Base-by-base conservation (phyloP, 1,140 invertebrate genomes). In the Drosophila obscura region DNA sequence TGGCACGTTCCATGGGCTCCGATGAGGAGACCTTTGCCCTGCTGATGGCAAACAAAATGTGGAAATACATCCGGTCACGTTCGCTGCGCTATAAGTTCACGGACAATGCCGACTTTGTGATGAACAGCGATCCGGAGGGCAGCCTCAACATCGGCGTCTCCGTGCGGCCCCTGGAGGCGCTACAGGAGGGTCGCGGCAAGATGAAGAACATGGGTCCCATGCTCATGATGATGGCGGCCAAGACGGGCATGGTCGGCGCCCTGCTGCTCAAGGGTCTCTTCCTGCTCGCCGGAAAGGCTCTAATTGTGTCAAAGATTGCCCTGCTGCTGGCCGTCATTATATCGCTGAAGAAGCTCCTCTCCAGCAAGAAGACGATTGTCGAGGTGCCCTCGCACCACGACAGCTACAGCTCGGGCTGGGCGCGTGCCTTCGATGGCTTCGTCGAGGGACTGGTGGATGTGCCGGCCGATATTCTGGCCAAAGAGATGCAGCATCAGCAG, bases 231-330 rank as follows among this genome's bases (percentile, higher is more conserved):
- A 95, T 95, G 28, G 95, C 95, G 0, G 93, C 96, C 92, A 97
- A 97, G 89, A 94, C 96, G 22, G 96, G 95, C 80, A 93, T 97
- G 49, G 94, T 97, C 7, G 96, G 95, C 31, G 95, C 95, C 41
- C 79, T 97, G 11, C 94, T 96, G 1, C 95, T 97, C 90, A 97
- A 97, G 78, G 96, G 95, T 7, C 92, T 97, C 1, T 95, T 95
- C n/a, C 92, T 97, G 4, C 93, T 97, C 28, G 96, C 96, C 4
- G 96, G 96, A 74, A 97, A 97, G 92, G 96, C 96, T 26, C 93
- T 97, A 0, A 94, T 97, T 1, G 94, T 97, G 6, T 96, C 95
- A 52, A 97, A 97, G 93, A 95, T 97, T 44, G 96, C 96, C 1
- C 93, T 97, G 4, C 93, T 97, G 0, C 87, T 97, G 9, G 95